Evolutionary conservation across 2,113 vertebrate species (phyloP), one percentile per base, ranked within the genome.

Genomic region (Periophthalmodon schlosseri): DNA sequence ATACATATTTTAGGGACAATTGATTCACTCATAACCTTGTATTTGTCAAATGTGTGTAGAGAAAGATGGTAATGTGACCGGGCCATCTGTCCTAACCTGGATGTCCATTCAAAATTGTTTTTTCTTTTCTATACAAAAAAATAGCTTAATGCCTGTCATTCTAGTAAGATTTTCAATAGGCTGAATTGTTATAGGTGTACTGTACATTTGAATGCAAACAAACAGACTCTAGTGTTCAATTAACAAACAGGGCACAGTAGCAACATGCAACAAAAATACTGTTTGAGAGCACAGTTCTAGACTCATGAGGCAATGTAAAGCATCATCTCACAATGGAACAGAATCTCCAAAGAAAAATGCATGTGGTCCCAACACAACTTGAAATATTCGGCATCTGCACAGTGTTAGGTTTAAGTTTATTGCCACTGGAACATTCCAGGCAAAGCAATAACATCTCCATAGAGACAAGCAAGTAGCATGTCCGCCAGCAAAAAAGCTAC

Each of bases 61-160:
- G 46, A 54, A 68, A 83, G 70, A 70, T 34, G 39, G 77, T 56
- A 39, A 67, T 76, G 66, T 65, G 75, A 58, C 65, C 4, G 24
- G 68, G 54, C 76, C 83, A 86, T 90, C 85, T 87, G 60, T 21
- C 28, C 60, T 63, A 63, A 63, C 60, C 28, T 63, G 60, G 60
- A 28, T 6, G 28, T 28, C 24, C 6, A 10, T 63, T 34, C 58
- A 16, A 16, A 33, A 34, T 33, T 61, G 34, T 15, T 1, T 7
- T 61, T 58, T 24, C 23, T 15, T 14, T 57, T 28, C 5, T 21
- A 60, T 9, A 34, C 28, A 63, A 63, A 16, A 14, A 34, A 34
- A 34, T 34, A 16, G 15, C 24, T 34, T 2, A 33, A 24, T 33
- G 13, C 28, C 15, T 34, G 60, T 34, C 58, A 2, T 61, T 63